Percentiles rank a stretch among this genome's conserved stretches.
Conservation (phyloP, 2,888 invertebrate genomes). For the Polydrusus cervinus region DNA sequence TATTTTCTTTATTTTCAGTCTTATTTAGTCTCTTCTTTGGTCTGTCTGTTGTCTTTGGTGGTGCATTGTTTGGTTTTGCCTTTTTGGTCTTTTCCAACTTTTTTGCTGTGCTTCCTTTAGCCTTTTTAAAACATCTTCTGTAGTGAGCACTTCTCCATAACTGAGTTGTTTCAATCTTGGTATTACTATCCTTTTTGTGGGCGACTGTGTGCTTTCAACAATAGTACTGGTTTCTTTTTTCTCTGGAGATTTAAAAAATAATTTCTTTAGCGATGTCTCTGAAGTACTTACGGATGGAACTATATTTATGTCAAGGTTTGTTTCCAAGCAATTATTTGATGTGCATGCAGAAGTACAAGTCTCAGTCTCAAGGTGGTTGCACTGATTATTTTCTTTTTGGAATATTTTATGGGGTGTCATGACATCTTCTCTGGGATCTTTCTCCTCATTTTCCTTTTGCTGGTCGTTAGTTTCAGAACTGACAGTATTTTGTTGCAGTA, state of each 20-base stretch:
- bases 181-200: constrained; percentile 19
- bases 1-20: too few relatives aligned
- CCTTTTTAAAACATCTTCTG: constrained; percentile 8
- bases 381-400: not conserved
- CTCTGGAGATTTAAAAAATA: too few relatives aligned
- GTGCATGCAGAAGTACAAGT: constrained; percentile 25
- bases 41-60: too few relatives aligned
- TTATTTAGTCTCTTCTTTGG: too few relatives aligned
- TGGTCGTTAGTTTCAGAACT: constrained; percentile 14
- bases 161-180: constrained; percentile 21
- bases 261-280: constrained; percentile 11
- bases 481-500: not conserved
- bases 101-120: constrained; percentile 11
- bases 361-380: not conserved
- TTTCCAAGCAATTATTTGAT: not conserved
- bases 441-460: constrained; percentile 3
- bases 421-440: not conserved
- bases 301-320: constrained; percentile 1
- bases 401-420: not conserved
- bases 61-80: too few relatives aligned
- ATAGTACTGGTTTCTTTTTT: not conserved
- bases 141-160: constrained; percentile 35
- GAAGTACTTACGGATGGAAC: constrained; percentile 3
- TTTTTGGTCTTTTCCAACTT: not conserved
- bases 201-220: constrained; percentile 9